Conservation (phyloP, 1,140 invertebrate genomes). For the Leptestheria dahalacensis region DNA sequence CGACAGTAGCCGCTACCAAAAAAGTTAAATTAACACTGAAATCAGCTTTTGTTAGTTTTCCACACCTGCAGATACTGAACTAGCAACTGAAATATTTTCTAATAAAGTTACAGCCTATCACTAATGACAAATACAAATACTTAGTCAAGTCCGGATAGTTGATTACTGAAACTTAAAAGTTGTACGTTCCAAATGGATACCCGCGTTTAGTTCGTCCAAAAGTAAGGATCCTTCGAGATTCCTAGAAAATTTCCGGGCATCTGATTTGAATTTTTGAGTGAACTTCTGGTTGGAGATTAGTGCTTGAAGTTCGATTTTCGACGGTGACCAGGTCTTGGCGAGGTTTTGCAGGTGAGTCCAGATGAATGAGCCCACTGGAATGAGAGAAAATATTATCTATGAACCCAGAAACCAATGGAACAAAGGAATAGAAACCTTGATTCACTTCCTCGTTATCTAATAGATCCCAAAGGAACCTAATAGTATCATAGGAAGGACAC, state of each 20-base stretch:
- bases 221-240: conserved; percentile 75
- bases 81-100: neutral
- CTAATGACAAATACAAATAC: no score
- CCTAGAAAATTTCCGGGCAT: conserved; percentile 74
- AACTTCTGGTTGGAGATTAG: conserved; percentile 56
- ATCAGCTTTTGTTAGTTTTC: neutral
- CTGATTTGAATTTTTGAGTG: conserved; percentile 55
- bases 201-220: conserved; percentile 69
- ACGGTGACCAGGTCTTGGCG: conserved; percentile 64
- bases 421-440: conserved; percentile 27
- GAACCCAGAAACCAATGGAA: no score
- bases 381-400: conserved; percentile 7
- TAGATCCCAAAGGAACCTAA: conserved; percentile 51
- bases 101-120: no score
- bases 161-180: no score
- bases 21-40: neutral
- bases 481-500: conserved; percentile 59
- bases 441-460: conserved; percentile 45
- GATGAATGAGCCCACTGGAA: conserved; percentile 76
- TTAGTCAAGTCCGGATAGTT: no score
- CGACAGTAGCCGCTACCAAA: conserved; percentile 47
- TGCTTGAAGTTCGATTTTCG: conserved; percentile 62
- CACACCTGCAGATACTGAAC: neutral
- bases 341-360: conserved; percentile 82
- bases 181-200: conserved; percentile 27